Percentiles rank a stretch among this genome's conserved stretches.
Conservation (phyloP, 2,113 vertebrate species). For the Calidris pygmaea region DNA sequence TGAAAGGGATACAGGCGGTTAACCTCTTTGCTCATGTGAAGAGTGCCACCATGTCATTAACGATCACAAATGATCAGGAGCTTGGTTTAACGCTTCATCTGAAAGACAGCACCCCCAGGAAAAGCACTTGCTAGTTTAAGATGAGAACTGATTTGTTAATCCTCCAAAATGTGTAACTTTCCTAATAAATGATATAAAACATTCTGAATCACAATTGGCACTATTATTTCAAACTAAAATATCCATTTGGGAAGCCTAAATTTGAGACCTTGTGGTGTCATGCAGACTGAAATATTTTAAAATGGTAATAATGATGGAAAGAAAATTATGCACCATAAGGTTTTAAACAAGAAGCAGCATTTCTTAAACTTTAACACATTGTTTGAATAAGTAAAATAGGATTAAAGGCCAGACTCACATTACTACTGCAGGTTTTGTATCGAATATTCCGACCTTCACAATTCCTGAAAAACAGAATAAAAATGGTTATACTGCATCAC, state of each 20-base stretch:
- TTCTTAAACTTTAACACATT: constrained; percentile 49
- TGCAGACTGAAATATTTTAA: constrained; percentile 26
- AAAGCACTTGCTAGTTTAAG: background rate
- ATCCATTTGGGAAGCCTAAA: constrained; percentile 32
- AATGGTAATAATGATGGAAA: constrained; percentile 23
- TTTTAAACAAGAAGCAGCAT: constrained; percentile 8
- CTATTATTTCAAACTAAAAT: constrained; percentile 6
- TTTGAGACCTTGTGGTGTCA: constrained; percentile 19
- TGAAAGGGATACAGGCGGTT: background rate
- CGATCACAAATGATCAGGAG: background rate
- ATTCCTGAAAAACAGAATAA: constrained; percentile 75
- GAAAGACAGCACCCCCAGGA: background rate
- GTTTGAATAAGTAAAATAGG: constrained; percentile 27
- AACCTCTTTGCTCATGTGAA: background rate
- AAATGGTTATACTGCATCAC: background rate
- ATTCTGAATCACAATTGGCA: constrained; percentile 22
- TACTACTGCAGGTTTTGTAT: constrained; percentile 92
- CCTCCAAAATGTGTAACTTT: background rate
- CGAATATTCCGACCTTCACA: constrained; percentile 93
- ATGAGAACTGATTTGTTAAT: constrained; percentile 25
- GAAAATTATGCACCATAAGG: constrained; percentile 1
- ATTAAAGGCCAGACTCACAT: constrained; percentile 78
- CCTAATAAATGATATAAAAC: constrained; percentile 5
- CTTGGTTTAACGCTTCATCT: background rate
- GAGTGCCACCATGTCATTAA: background rate